Conservation (phyloP, 2,113 vertebrate genomes). For the Tragelaphus strepsiceros region DNA sequence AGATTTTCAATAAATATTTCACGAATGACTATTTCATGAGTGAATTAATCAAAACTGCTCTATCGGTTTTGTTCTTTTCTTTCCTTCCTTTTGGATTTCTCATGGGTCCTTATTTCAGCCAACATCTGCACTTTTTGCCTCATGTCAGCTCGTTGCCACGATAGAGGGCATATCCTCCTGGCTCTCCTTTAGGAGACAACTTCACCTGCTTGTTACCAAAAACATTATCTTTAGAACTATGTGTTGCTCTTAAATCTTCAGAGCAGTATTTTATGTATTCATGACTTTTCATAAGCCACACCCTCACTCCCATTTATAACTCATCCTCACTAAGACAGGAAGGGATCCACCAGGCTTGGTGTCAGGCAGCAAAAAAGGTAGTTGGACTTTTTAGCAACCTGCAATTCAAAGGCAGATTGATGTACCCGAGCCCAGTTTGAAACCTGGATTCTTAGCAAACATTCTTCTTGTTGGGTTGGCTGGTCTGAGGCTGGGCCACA, state of each 20-base stretch:
- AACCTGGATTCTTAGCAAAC: neutral
- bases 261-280: neutral
- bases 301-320: neutral
- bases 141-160: constrained; percentile 3
- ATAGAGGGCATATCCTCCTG: neutral
- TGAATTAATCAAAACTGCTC: neutral
- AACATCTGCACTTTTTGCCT: neutral
- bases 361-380: neutral
- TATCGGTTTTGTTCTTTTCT: neutral
- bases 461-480: neutral
- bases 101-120: neutral
- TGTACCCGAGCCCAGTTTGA: neutral
- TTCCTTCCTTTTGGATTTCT: neutral
- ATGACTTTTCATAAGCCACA: neutral
- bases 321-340: neutral
- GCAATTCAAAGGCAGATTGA: constrained; percentile 10
- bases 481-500: neutral
- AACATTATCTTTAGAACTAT: neutral
- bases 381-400: neutral
- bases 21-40: neutral
- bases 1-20: neutral
- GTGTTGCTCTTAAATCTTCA: constrained; percentile 33
- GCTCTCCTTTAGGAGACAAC: neutral
- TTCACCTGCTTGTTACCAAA: constrained; percentile 7
- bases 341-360: neutral